Base-by-base conservation (phyloP, 2,888 invertebrate genomes). In the Cryptocheilus praepositus region DNA sequence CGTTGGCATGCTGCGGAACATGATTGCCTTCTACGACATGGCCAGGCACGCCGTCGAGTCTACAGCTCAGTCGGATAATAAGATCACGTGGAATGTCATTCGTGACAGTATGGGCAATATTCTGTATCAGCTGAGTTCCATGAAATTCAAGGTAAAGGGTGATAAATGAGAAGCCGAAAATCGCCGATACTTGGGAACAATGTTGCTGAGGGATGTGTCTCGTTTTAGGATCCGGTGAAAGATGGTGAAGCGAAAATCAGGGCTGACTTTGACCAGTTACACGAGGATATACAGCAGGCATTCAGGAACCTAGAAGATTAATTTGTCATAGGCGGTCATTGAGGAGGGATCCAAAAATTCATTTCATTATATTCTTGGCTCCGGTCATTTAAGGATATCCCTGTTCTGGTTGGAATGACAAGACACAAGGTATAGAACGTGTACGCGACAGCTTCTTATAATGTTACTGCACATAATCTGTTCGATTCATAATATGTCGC, bases 291-390 rank as follows among this genome's bases (percentile, higher is more conserved):
- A 92, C 96, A 97, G 83, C 95, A 96, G 88, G 96, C 97, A 83
- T 99, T 99, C 93, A 95, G 99, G 90, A 98, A 98, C 92, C 92
- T 99, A 87, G 99, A 99, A 92, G 99, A 99, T 90, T 98, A 96
- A 92, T 81, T 83, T 64, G 64, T 70, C 68, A 51, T 64, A 44
- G 36, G 44, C 45, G 54, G 19, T 54, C 45, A 62, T 68, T 56
- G 57, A 73, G 60, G 71, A 68, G 44, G 46, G 64, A 69, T 61
- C 69, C 68, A 45, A 67, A 69, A 73, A 74, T 61, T 22, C 64
- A 61, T 57, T 61, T 59, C 61, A 22, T 58, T 46, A 44, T 45
- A 45, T 58, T 46, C 65, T 36, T 71, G 67, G 64, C 74, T 65
- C 64, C 69, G 66, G 73, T 64, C 67, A 76, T 80, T 82, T 81